Percentiles rank a stretch among this genome's conserved stretches.
These are phyloP conservation scores for Agrochola circellaris DNA, from an alignment of 2,888 invertebrate species.

Conservation along the genomic window DNA sequence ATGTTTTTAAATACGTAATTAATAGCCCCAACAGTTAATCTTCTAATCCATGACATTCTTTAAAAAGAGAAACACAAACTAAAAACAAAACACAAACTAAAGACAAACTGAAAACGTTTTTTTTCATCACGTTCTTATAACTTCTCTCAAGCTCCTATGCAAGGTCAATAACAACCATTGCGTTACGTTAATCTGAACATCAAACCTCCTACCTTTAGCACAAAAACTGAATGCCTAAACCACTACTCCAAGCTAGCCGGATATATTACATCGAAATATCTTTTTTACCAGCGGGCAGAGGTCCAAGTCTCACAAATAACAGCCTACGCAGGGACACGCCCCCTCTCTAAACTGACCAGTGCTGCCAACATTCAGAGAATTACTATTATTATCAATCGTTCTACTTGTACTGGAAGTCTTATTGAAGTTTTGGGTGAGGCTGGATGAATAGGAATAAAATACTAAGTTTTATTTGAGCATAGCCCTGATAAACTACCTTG, in stretches of 20 bases:
- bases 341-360: conserved; percentile 37
- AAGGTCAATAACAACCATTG: background rate
- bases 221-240: background rate
- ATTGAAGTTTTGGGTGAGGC: background rate
- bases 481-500: background rate
- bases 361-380: conserved; percentile 49
- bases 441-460: background rate
- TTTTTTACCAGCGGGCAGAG: conserved; percentile 41
- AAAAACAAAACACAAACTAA: background rate
- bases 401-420: conserved; percentile 7
- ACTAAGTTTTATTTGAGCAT: background rate
- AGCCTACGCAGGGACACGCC: conserved; percentile 43
- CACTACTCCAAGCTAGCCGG: background rate
- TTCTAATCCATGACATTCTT: background rate
- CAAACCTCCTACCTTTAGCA: background rate
- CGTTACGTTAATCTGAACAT: background rate
- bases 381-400: conserved; percentile 43
- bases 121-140: too few species aligned
- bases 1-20: background rate
- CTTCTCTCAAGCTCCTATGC: background rate
- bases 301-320: conserved; percentile 53
- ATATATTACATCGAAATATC: conserved; percentile 42
- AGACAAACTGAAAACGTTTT: too few species aligned
- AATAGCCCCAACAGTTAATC: background rate
- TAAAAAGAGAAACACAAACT: too few species aligned